Conservation (phyloP, 2,113 vertebrate species). For the Cynoglossus semilaevis region DNA sequence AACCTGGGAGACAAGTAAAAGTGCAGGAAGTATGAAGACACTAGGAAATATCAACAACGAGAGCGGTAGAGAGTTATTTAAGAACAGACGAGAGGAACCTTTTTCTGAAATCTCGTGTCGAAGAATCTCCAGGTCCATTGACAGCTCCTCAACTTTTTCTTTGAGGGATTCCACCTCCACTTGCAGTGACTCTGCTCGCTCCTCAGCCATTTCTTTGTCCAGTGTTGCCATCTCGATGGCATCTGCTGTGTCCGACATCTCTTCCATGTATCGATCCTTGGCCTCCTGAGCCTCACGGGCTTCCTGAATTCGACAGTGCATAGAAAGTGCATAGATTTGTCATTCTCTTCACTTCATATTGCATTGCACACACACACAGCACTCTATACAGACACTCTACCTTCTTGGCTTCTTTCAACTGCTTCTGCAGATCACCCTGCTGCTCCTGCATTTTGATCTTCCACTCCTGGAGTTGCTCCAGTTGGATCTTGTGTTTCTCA, state of each 20-base stretch:
- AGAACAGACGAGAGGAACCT: constrained; percentile 68
- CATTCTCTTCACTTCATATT: neutral
- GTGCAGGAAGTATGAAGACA: neutral
- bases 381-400: constrained; percentile 63
- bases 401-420: constrained; percentile 96
- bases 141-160: constrained; percentile 90
- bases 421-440: constrained; percentile 90
- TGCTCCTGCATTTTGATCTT: constrained; percentile 98
- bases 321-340: too few relatives aligned
- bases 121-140: constrained; percentile 94
- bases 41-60: neutral
- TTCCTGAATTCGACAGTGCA: constrained; percentile 36
- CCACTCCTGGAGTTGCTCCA: constrained; percentile 98
- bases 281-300: constrained; percentile 87
- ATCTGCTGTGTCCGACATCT: constrained; percentile 95
- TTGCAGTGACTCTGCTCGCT: constrained; percentile 91
- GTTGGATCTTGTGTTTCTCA: constrained; percentile 96
- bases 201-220: constrained; percentile 99
- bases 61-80: neutral
- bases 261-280: constrained; percentile 96
- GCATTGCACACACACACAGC: neutral
- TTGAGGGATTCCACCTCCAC: constrained; percentile 92
- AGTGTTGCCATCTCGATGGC: constrained; percentile 98
- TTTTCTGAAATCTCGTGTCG: constrained; percentile 98
- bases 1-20: constrained; percentile 34